Evolutionary conservation across 2,113 vertebrate species (phyloP), one percentile per base, ranked within the genome.

Genomic region (Malurus elegans): DNA sequence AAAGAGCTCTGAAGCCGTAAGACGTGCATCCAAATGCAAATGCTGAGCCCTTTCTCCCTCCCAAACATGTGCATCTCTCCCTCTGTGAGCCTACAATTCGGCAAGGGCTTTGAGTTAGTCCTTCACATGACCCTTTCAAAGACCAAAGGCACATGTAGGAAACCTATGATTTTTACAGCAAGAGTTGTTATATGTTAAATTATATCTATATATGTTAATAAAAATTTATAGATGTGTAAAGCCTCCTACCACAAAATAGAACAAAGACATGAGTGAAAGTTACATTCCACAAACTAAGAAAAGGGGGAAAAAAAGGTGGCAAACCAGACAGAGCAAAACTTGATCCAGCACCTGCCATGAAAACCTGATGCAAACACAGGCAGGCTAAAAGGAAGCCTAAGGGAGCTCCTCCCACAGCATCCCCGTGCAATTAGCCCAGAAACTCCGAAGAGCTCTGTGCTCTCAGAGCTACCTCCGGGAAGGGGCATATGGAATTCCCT

Each of bases 21-120:
- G 86, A 97, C 78, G 47, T 15, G 74, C 86, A 96, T 92, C 94
- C 95, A 93, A 94, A 95, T 86, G 86, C 93, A 95, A 96, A 91
- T 88, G 32, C 50, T 90, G 84, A 96, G 90, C 93, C 85, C 48
- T 92, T 92, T 84, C 80, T 58, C 78, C 34, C 76, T 86, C 84
- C 72, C 61, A 80, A 95, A 93, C 67, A 64, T 20, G 57, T 38
- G 51, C 60, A 58, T 86, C 45, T 50, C 78, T 65, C 75, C 71
- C 58, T 70, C 82, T 65, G 34, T 17, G 28, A 94, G 74, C 76
- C 82, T 65, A 25, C 36, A 65, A 13, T 80, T 85, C 89, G 83
- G 73, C 76, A 87, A 67, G 51, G 58, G 74, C 60, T 28, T 80
- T 66, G 64, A 75, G 56, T 38, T 18, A 42, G 53, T 87, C 60